Conservation (phyloP, 2,888 invertebrate genomes). For the Mythimna lalbum region DNA sequence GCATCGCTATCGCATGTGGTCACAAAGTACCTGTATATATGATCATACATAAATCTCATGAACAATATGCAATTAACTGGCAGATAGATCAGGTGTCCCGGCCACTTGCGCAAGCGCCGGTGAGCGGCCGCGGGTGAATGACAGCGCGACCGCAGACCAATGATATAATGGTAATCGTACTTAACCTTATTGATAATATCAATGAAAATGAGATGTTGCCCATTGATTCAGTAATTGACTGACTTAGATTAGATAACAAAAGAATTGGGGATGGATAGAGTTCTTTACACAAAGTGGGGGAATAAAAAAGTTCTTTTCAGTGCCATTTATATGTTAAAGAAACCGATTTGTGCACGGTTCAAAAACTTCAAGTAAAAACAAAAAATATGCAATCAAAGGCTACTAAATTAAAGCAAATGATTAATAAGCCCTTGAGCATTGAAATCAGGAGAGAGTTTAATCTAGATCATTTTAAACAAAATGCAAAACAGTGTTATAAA, state of each 20-base stretch:
- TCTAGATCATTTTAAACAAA: conserved; percentile 36
- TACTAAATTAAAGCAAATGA: background rate
- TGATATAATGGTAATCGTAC: conserved; percentile 55
- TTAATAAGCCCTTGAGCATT: conserved; percentile 15
- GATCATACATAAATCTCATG: conserved; percentile 39
- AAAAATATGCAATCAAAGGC: background rate
- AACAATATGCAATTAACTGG: conserved; percentile 55
- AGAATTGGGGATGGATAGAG: background rate
- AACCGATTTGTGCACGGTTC: background rate
- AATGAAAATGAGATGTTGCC: conserved; percentile 10
- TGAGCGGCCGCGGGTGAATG: conserved; percentile 62
- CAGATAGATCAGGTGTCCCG: conserved; percentile 52
- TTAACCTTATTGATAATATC: conserved; percentile 52
- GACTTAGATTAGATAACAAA: background rate
- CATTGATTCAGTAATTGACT: background rate
- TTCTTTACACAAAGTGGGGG: background rate
- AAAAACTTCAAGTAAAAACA: background rate
- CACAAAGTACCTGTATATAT: conserved; percentile 27
- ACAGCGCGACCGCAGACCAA: conserved; percentile 55
- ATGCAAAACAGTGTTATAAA: conserved; percentile 47
- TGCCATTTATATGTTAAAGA: background rate
- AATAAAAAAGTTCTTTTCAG: too few species aligned
- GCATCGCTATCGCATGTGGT: conserved; percentile 37
- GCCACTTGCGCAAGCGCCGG: conserved; percentile 58
- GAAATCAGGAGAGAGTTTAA: conserved; percentile 8